phyloP scores from a whole-genome alignment of 2,888 invertebrate genomes.

The Poecilobothrus nobilitatus region DNA sequence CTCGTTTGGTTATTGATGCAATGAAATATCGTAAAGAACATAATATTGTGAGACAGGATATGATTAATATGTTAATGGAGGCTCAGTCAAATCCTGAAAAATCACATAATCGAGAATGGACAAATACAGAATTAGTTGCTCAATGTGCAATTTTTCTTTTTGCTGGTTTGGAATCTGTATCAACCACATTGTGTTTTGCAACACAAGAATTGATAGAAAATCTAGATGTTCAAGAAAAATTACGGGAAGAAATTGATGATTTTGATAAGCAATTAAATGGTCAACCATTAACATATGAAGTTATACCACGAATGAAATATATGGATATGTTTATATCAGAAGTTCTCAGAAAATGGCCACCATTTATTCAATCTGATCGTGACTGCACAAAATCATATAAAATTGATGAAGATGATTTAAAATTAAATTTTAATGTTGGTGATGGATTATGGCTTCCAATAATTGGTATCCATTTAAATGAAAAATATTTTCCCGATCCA shows the following conservation, averaged over 20 bases:
- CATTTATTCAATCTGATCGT: conserved; percentile 45
- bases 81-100: conserved; percentile 33
- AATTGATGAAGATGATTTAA: conserved; percentile 29
- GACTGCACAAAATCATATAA: conserved; percentile 48
- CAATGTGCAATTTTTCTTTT: conserved; percentile 51
- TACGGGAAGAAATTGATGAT: conserved; percentile 50
- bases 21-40: conserved; percentile 44
- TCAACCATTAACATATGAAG: conserved; percentile 48
- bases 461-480: conserved; percentile 44
- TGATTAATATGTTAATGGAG: conserved; percentile 51
- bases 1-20: conserved; percentile 38
- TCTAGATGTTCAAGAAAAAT: conserved; percentile 49
- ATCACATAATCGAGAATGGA: conserved; percentile 32
- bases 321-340: conserved; percentile 51
- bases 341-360: conserved; percentile 48
- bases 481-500: conserved; percentile 47
- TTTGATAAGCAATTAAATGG: conserved; percentile 40
- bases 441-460: conserved; percentile 35
- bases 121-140: conserved; percentile 50
- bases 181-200: conserved; percentile 45
- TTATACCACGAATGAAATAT: conserved; percentile 51
- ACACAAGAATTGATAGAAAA: conserved; percentile 52
- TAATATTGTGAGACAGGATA: conserved; percentile 48
- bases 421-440: conserved; percentile 33
- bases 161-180: conserved; percentile 49